These are phyloP conservation scores for Dolichoris vasculosae DNA, from an alignment of 1,140 invertebrate genomes.

Conservation along the genomic window DNA sequence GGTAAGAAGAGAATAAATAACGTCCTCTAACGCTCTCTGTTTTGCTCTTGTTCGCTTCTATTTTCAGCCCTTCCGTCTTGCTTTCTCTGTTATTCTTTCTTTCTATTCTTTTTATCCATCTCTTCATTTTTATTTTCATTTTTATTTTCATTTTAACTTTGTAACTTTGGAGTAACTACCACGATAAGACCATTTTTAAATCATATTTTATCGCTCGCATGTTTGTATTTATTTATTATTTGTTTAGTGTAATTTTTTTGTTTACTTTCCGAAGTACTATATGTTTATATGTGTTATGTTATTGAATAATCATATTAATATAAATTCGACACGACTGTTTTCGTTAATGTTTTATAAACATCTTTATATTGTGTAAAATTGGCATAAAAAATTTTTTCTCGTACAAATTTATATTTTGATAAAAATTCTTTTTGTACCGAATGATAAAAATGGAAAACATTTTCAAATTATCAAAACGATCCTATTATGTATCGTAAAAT, in stretches of 20 bases:
- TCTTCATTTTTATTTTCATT: constrained; percentile 14
- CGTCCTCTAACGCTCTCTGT: constrained; percentile 43
- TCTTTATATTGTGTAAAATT: not conserved
- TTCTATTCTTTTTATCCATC: not conserved
- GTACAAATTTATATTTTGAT: not conserved
- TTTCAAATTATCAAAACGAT: no score
- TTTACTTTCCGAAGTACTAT: not conserved
- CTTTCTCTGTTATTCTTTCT: not conserved
- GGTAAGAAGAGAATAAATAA: constrained; percentile 62
- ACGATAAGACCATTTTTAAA: not conserved
- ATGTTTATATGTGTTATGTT: not conserved
- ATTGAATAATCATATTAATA: no score
- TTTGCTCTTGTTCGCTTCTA: constrained; percentile 46
- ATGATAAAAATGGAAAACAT: not conserved
- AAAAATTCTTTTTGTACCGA: not conserved
- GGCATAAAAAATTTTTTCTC: not conserved
- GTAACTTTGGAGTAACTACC: not conserved
- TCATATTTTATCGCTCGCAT: not conserved
- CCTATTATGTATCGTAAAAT: not conserved
- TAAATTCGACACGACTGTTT: not conserved
- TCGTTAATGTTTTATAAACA: not conserved
- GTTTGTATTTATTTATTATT: not conserved
- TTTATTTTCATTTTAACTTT: constrained; percentile 22
- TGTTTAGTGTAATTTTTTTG: not conserved
- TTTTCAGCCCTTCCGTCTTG: constrained; percentile 30